Conservation (phyloP, 2,888 invertebrate genomes). For the Psococerastis gibbosa region DNA sequence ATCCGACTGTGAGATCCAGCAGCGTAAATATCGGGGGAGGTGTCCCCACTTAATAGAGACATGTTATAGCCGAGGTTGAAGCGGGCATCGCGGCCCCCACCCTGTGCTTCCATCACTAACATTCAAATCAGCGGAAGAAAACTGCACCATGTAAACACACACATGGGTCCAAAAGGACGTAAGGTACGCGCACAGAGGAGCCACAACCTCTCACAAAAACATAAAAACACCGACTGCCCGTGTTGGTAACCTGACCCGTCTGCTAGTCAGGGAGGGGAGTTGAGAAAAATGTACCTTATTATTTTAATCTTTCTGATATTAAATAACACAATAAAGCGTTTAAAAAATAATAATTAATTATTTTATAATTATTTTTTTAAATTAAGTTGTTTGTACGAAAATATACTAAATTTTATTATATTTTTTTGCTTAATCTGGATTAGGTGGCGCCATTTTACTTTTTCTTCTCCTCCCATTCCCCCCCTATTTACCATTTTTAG, state of each 20-base stretch:
- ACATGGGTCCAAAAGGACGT: too few species aligned
- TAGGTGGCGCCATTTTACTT: conserved; percentile 8
- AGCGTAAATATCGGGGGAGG: conserved; percentile 59
- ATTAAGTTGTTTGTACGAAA: too few species aligned
- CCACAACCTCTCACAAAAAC: conserved; percentile 15
- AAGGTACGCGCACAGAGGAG: too few species aligned
- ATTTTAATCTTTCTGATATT: too few species aligned
- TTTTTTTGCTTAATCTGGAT: too few species aligned
- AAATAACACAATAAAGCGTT: background rate
- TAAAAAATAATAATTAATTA: conserved; percentile 7
- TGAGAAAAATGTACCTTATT: too few species aligned
- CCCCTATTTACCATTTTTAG: conserved; percentile 65
- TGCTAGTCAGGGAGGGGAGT: too few species aligned
- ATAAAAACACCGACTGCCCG: too few species aligned
- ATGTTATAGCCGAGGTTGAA: conserved; percentile 75
- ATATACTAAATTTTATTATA: too few species aligned
- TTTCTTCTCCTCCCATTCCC: conserved; percentile 27
- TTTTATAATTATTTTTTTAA: too few species aligned
- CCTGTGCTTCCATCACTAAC: conserved; percentile 70
- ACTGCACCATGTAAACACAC: conserved; percentile 21
- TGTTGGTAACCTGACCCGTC: too few species aligned
- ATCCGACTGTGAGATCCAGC: conserved; percentile 21
- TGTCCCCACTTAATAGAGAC: conserved; percentile 61
- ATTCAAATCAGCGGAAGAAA: conserved; percentile 39
- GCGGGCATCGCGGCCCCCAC: conserved; percentile 65